phyloP scores from a whole-genome alignment of 2,888 invertebrate genomes.

The Dascillus cervinus region DNA sequence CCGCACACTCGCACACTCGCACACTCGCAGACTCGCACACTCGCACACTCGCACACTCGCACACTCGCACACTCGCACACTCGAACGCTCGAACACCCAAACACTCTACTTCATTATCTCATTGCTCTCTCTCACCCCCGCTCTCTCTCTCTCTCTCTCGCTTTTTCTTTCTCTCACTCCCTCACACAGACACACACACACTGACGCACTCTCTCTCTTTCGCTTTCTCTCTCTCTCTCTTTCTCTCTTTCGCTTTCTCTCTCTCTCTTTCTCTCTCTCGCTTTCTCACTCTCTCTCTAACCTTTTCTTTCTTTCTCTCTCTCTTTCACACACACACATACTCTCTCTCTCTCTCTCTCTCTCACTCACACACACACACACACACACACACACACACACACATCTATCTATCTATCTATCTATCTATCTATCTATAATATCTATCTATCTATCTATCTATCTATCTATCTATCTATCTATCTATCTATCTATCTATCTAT shows the following conservation, averaged over 20 bases:
- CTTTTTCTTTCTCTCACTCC: conserved; percentile 1
- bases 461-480: background rate
- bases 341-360: background rate
- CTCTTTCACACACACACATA: too few species aligned
- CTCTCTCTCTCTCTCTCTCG: too few species aligned
- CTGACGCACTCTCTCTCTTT: conserved; percentile 2
- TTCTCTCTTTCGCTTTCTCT: conserved; percentile 1
- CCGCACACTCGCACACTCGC: too few species aligned
- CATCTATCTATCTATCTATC: background rate
- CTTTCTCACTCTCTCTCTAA: conserved; percentile 4
- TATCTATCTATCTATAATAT: background rate
- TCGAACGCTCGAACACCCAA: too few species aligned
- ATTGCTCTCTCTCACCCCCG: too few species aligned
- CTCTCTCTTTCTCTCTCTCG: too few species aligned
- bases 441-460: background rate
- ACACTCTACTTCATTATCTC: too few species aligned
- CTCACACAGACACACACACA: background rate
- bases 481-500: background rate
- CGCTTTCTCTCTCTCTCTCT: background rate
- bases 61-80: too few species aligned
- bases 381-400: background rate
- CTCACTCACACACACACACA: background rate
- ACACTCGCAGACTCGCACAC: too few species aligned
- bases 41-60: too few species aligned
- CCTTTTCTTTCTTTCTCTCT: too few species aligned